Base-by-base conservation (phyloP, 2,888 invertebrate genomes). In the Beris morrisii region DNA sequence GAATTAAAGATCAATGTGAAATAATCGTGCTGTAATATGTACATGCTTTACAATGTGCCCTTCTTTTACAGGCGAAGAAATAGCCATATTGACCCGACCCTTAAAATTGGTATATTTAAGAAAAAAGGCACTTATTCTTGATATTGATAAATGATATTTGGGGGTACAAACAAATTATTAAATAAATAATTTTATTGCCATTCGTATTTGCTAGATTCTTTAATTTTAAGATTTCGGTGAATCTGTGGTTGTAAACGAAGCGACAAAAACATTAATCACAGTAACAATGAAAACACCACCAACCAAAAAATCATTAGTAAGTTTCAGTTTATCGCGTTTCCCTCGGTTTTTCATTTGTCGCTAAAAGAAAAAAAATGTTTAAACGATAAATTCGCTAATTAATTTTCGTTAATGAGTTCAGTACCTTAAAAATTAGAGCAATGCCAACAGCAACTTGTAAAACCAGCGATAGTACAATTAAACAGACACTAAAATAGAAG, bases 241-340 rank as follows among this genome's bases (percentile, higher is more conserved):
- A 12, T 77, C 76, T 30, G 79, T 79, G 44, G 78, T 77, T 54
- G 81, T 81, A 57, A 81, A 78, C 15, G 78, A 77, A 6, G 88
- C 87, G 61, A 88, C 83, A 70, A 90, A 84, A 45, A 90, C 85
- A 74, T 90, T 90, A 70, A 89, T 82, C 53, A 88, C 84, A 2
- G 88, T 87, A 61, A 89, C 84, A 52, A 88, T 75, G 76, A 89
- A 89, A 1, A 89, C 83, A 4, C 85, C 85, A 59, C 85, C 81
- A 4, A 88, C 83, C 1, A 88, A 83, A 66, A 85, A 82, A 74
- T 88, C 87, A 75, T 88, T 88, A 52, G 86, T 83, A 67, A 78
- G 80, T 65, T 83, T 81, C 1, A 86, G 85, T 15, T 71, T 70
- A 13, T 70, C 72, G 71, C 82, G 68, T 9, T 71, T 72, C 43